Evolutionary conservation across 2,797 vertebrate species (phyloP), one percentile per base, ranked within the genome.

Genomic region (Valencia hispanica): DNA sequence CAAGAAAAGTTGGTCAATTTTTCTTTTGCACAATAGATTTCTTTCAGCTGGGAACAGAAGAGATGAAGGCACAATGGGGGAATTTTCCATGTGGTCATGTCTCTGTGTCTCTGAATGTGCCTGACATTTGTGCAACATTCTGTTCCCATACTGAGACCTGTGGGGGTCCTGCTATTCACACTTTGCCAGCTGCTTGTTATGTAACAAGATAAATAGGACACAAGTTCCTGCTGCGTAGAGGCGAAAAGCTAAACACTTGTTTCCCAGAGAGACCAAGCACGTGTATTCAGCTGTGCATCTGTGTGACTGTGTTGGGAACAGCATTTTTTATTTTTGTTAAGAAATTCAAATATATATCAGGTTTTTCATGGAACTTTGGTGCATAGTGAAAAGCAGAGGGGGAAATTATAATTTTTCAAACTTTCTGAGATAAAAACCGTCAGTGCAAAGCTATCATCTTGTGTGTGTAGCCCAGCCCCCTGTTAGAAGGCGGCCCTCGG

Each of bases 151-250:
- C 65, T 85, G 79, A 88, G 86, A 81, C 74, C 81, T 48, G 65
- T 30, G 70, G 83, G 83, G 87, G 79, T 86, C 82, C 68, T 74
- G 66, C 39, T 88, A 82, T 90, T 92, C 83, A 88, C 57, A 50
- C 78, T 68, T 77, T 87, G 88, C 89, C 91, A 91, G 77, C 78
- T 90, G 87, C 81, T 84, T 82, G 70, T 93, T 93, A 90, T 75
- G 75, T 87, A 92, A 93, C 65, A 7, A 59, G 55, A 78, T 88
- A 80, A 91, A 89, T 84, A 63, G 89, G 78, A 89, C 86, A 83
- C 55, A 82, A 63, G 45, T 47, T 55, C 84, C 74, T 5, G 47
- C 77, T 80, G 79, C 76, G 55, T 83, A 75, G 74, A 81, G 74
- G 70, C 75, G 53, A 84, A 51, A 84, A 79, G 65, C 77, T 71